These are phyloP conservation scores for Amphipoea oculea DNA, from an alignment of 2,888 invertebrate species.

Conservation along the genomic window DNA sequence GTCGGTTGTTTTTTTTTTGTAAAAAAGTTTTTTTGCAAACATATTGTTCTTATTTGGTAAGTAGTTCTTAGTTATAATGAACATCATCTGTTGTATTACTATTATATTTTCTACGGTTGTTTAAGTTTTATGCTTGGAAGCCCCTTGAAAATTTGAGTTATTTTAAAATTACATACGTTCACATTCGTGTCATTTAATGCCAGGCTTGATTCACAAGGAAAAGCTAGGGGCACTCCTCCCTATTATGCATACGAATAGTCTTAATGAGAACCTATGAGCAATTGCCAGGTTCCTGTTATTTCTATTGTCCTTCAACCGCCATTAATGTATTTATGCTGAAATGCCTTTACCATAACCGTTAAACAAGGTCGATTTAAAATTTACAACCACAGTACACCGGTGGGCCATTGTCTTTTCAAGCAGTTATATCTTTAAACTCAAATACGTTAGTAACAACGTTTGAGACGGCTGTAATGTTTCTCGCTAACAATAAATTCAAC, in stretches of 20 bases:
- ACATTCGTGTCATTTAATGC: constrained; percentile 2
- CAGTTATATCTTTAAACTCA: constrained; percentile 20
- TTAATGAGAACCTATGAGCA: constrained; percentile 31
- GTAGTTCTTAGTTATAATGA: background rate
- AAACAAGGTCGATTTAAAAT: constrained; percentile 37
- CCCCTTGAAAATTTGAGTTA: background rate
- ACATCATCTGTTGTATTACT: background rate
- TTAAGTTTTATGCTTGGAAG: background rate
- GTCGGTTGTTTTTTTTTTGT: too few species aligned
- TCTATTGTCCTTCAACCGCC: constrained; percentile 25
- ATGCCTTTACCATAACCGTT: constrained; percentile 24
- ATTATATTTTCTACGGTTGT: background rate
- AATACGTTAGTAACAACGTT: constrained; percentile 1
- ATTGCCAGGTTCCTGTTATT: constrained; percentile 35
- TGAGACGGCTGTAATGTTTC: background rate
- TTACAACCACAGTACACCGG: constrained; percentile 18
- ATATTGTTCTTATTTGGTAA: background rate
- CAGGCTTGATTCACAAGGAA: constrained; percentile 34
- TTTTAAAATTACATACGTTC: constrained; percentile 17
- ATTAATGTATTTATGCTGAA: constrained; percentile 29
- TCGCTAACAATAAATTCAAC: constrained; percentile 1
- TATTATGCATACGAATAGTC: background rate
- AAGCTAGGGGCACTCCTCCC: background rate
- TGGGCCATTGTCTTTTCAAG: constrained; percentile 32
- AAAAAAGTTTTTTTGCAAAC: too few species aligned